Percentiles rank a stretch among this genome's conserved stretches.
phyloP scores from a whole-genome alignment of 2,113 vertebrate species.

The Bothrops jararaca region DNA sequence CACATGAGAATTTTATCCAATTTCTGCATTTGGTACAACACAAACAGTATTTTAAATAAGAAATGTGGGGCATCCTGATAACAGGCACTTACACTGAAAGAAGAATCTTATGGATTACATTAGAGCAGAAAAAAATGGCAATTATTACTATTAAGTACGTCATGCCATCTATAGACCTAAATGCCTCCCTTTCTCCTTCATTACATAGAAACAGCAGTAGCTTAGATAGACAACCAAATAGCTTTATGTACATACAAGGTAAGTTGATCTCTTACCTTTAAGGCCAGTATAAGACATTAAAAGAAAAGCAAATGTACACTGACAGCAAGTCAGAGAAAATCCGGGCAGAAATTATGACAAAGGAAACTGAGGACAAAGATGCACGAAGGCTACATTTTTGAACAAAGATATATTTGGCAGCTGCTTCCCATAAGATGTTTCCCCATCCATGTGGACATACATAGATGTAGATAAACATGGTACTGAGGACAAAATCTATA shows the following conservation, averaged over 20 bases:
- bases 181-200: neutral
- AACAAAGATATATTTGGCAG: conserved; percentile 10
- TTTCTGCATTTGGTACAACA: neutral
- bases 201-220: neutral
- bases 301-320: conserved; percentile 3
- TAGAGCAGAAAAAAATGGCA: neutral
- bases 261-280: neutral
- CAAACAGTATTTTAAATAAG: neutral
- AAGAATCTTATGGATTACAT: neutral
- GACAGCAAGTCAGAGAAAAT: conserved; percentile 29
- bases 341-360: conserved; percentile 4
- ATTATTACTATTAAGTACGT: neutral
- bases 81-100: neutral
- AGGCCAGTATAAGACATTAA: conserved; percentile 32
- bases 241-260: neutral
- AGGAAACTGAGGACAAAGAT: neutral
- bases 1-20: neutral
- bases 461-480: neutral
- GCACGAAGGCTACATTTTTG: conserved; percentile 28
- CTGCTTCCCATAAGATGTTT: neutral
- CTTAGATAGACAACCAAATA: neutral
- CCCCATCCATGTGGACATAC: neutral
- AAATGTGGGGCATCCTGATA: neutral
- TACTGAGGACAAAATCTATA: neutral
- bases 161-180: neutral